Base-by-base conservation (phyloP, 1,140 invertebrate genomes). In the Anthonomus grandis region DNA sequence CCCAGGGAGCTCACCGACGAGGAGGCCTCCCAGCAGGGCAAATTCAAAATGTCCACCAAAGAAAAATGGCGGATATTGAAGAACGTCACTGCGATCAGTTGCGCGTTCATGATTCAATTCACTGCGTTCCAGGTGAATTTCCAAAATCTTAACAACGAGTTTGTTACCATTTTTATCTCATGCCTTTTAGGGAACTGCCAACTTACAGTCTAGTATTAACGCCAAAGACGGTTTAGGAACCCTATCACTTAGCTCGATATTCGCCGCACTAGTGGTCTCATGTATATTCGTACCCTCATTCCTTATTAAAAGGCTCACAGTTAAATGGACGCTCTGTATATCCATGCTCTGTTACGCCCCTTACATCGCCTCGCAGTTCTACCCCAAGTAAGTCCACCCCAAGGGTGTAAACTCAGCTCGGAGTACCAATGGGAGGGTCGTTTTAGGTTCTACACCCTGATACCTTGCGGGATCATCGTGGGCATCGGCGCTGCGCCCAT, bases 351-450 rank as follows among this genome's bases (percentile, higher is more conserved):
- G 92, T 68, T 97, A 98, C 76, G 88, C 89, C 5, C 85, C 91
- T 0, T 98, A 97, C 76, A 95, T 98, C 67, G 90, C 81, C 4
- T 87, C 92, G 2, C 95, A 98, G 75, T 94, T 97, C 66, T 90
- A 92, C 66, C 91, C 93, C 1, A 79, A 78, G 49, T 57, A 44
- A 42, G 36, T 41, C 37, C 0, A 39, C 15, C 8, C 12, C 15
- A 8, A n/a, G 15, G 0, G 37, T 17, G 24, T 12, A 45, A 45
- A n/a, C n/a, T n/a, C n/a, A n/a, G n/a, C n/a, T n/a, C n/a, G 27
- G 27, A 6, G 6, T 31, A 6, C n/a, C n/a, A 31, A 31, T 31
- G n/a, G 27, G n/a, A 8, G n/a, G n/a, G n/a, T n/a, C n/a, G n/a
- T 55, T 50, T 2, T 37, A 58, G 49, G 27, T 93, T 91, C 75